Conservation (phyloP, 92 coral and sea anemone species). For the Epizoanthus rinbou region DNA sequence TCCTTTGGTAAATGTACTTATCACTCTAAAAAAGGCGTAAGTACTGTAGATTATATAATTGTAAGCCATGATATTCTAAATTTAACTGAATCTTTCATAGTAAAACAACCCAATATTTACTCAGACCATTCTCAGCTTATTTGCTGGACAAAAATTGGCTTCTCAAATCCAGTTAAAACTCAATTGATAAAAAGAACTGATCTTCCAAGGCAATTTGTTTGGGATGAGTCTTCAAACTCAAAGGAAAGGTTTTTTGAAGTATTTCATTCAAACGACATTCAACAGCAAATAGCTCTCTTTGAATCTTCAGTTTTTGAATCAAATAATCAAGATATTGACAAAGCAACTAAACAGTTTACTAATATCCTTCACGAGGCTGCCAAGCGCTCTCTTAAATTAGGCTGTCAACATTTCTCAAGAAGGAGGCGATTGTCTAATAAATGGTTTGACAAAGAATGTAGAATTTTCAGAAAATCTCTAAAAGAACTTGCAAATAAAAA, state of each 20-base stretch:
- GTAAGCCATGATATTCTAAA: slow-evolving; percentile 2
- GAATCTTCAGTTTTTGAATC: not conserved
- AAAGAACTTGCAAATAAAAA: not conserved
- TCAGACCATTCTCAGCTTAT: not conserved
- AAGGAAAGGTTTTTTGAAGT: not conserved
- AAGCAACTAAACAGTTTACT: not conserved
- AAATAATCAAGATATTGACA: not conserved
- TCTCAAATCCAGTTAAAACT: not conserved
- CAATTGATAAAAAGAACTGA: not conserved
- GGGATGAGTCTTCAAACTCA: not conserved
- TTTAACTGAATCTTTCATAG: not conserved
- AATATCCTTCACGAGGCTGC: not conserved
- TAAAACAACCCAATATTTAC: not conserved
- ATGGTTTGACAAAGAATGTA: too few relatives aligned
- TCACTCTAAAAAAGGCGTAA: slow-evolving; percentile 31
- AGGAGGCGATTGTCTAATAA: too few relatives aligned
- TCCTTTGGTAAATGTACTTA: slow-evolving; percentile 42
- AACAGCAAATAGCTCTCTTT: not conserved
- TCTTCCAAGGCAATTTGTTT: slow-evolving; percentile 29
- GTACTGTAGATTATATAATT: slow-evolving; percentile 41
- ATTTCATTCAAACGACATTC: not conserved
- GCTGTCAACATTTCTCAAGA: not conserved
- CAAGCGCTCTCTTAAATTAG: not conserved
- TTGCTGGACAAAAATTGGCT: slow-evolving; percentile 7
- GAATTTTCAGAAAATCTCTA: not conserved